These are phyloP conservation scores for Oreochromis niloticus DNA, from an alignment of 2,113 vertebrate species.

Conservation along the genomic window DNA sequence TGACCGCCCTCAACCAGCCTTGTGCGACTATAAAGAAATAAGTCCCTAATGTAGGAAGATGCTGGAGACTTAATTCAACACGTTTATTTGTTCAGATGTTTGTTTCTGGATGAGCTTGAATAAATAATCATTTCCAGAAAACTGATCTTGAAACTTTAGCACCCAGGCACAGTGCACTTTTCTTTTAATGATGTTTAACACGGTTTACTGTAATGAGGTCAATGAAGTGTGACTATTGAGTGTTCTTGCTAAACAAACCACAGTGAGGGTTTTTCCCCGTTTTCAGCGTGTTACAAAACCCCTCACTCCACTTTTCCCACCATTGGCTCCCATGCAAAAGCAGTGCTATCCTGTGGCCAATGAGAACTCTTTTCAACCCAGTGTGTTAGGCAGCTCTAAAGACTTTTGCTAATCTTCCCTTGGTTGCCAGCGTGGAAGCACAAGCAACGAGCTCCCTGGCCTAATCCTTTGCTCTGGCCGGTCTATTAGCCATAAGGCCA, in stretches of 20 bases:
- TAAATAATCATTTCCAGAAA: neutral
- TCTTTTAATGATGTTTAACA: neutral
- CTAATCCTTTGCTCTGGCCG: slow-evolving; percentile 56
- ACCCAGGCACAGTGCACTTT: neutral
- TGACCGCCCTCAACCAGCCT: neutral
- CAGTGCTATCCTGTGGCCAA: neutral
- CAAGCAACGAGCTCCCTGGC: slow-evolving; percentile 23
- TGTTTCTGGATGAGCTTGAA: neutral
- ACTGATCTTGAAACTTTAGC: neutral
- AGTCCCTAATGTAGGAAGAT: neutral
- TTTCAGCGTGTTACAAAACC: neutral
- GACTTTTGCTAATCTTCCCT: slow-evolving; percentile 47
- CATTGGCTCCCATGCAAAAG: neutral
- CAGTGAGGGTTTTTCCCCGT: neutral
- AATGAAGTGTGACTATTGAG: neutral
- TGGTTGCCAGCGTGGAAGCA: slow-evolving; percentile 15
- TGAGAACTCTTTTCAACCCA: slow-evolving; percentile 20
- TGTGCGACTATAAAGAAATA: neutral
- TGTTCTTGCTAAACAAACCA: neutral
- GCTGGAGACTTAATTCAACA: neutral
- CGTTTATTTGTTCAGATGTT: neutral
- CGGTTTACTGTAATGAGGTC: neutral
- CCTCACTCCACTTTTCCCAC: slow-evolving; percentile 33
- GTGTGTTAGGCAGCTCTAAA: slow-evolving; percentile 27
- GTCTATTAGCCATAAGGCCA: slow-evolving; percentile 63